Conservation (phyloP, 2,113 vertebrate species). For the Lepisosteus osseus region DNA sequence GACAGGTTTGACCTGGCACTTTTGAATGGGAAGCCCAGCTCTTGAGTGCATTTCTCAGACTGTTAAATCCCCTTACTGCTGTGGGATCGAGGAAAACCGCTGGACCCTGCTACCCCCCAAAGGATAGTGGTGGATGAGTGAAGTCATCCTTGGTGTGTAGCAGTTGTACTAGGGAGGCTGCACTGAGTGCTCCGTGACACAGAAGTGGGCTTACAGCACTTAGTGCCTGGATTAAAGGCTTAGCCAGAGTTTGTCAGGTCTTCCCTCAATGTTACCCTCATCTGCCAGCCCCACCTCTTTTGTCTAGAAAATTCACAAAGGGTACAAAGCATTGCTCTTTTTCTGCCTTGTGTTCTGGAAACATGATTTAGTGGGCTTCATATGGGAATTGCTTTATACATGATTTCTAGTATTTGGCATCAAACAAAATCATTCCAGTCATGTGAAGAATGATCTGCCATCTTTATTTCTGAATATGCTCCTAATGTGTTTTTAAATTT, state of each 20-base stretch:
- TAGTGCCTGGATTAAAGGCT: constrained; percentile 32
- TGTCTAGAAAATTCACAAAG: neutral
- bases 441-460: no score
- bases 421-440: no score
- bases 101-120: neutral
- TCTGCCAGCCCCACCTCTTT: constrained; percentile 2
- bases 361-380: no score
- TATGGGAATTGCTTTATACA: no score
- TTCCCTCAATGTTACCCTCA: constrained; percentile 23
- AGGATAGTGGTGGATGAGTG: constrained; percentile 1
- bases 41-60: neutral
- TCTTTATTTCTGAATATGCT: no score
- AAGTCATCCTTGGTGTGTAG: constrained; percentile 30
- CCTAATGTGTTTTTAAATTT: no score
- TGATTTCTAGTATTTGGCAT: no score
- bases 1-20: constrained; percentile 3
- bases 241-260: constrained; percentile 27
- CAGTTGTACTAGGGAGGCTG: constrained; percentile 23
- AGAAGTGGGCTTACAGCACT: constrained; percentile 30
- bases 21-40: constrained; percentile 40
- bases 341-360: no score
- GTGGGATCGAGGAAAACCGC: neutral
- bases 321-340: neutral
- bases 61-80: constrained; percentile 4
- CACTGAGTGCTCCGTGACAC: constrained; percentile 4